Conservation (phyloP, 2,113 vertebrate species). For the Thymallus thymallus region DNA sequence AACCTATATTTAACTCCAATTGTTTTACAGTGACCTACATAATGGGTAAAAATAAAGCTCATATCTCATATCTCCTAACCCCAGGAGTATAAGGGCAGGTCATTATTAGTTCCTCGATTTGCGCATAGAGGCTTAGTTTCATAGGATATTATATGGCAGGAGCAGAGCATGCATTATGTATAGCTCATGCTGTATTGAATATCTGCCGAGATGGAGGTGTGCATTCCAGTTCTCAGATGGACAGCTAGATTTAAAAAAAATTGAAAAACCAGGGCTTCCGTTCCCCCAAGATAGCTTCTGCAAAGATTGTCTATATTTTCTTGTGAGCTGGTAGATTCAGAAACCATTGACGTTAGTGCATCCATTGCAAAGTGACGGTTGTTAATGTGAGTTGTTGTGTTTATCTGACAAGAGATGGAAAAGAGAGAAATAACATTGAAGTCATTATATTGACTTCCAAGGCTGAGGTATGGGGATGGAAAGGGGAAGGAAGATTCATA, state of each 20-base stretch:
- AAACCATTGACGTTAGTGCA: constrained; percentile 10
- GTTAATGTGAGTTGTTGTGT: constrained; percentile 21
- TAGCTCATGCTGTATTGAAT: constrained; percentile 64
- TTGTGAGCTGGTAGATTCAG: not conserved
- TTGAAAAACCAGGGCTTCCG: not conserved
- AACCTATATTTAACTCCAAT: constrained; percentile 22
- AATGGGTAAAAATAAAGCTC: not conserved
- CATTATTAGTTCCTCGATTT: constrained; percentile 49
- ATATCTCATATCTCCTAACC: constrained; percentile 17
- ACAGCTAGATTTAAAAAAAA: constrained; percentile 32
- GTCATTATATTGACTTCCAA: not conserved
- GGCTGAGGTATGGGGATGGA: not conserved
- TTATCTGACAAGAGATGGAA: not conserved
- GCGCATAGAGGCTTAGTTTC: constrained; percentile 32
- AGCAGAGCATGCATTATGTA: constrained; percentile 61
- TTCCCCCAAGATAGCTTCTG: constrained; percentile 7
- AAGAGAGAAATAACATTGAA: not conserved
- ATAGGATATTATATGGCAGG: constrained; percentile 45
- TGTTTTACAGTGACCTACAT: constrained; percentile 20
- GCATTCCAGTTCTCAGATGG: constrained; percentile 40
- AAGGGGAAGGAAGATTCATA: constrained; percentile 25
- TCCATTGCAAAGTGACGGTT: constrained; percentile 11
- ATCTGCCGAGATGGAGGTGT: constrained; percentile 57
- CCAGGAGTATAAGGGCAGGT: constrained; percentile 40
- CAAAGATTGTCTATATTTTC: constrained; percentile 19